Base-by-base conservation (phyloP, 2,113 vertebrate genomes). In the Rattus norvegicus region DNA sequence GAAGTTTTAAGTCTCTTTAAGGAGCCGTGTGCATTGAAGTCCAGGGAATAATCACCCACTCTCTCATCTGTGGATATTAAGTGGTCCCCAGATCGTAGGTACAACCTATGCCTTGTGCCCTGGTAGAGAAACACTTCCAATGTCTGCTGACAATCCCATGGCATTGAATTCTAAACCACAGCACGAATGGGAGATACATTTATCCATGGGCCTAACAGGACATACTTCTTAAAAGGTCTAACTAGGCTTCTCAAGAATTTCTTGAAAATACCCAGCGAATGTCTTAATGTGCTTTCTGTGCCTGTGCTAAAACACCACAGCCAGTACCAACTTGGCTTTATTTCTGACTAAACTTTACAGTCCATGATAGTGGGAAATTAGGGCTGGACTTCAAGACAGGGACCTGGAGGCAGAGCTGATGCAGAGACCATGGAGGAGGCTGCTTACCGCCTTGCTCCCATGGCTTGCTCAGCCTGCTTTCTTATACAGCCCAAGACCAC, bases 141-240 rank as follows among this genome's bases (percentile, higher is more conserved):
- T 92, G 87, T 91, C 70, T 95, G 49, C 84, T 92, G 87, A 56
- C 7, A 43, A 28, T 17, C 59, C 59, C 72, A 63, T 54, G 86
- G 83, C 77, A 94, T 28, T 85, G 61, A 63, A 72, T 94, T 93
- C 92, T 72, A 95, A 90, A 92, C 36, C 63, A 36, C 52, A 61
- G 88, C 84, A 14, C 88, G 70, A 96, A 65, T 93, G 83, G 85
- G 52, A 49, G 43, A 49, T 86, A 83, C 49, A 76, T 93, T 96
- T 96, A 52, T 80, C 61, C 61, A 3, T 92, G 93, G 87, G 73
- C 67, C 92, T 97, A 95, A n/a, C 63, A 93, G 95, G 94, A 30
- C 85, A 94, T 88, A 79, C 13, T 52, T 84, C 2, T 13, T 52
- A 8, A 30, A 39, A 24, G 39, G 14, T 24, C 47, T 76, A 63